Conservation (phyloP, 2,797 vertebrate species). For the Lutjanus campechanus region DNA sequence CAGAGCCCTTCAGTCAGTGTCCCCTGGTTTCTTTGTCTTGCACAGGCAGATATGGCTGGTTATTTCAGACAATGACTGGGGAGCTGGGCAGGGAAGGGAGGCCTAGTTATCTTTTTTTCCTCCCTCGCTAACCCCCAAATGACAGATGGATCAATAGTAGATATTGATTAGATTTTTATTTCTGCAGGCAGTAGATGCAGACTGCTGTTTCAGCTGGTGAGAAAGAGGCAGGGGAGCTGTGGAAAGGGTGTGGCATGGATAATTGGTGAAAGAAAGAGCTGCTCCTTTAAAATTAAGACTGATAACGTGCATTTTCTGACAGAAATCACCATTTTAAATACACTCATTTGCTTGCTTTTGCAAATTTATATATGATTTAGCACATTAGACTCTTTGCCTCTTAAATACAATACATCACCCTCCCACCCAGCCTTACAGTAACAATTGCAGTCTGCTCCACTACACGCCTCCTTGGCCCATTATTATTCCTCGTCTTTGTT, state of each 20-base stretch:
- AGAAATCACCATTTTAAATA: background rate
- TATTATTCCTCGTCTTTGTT: slow-evolving; percentile 45
- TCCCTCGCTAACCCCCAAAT: background rate
- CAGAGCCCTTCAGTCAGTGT: slow-evolving; percentile 52
- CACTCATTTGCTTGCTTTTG: background rate
- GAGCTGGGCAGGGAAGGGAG: slow-evolving; percentile 37
- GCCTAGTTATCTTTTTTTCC: slow-evolving; percentile 11
- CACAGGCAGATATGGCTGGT: slow-evolving; percentile 59
- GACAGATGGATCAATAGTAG: slow-evolving; percentile 54
- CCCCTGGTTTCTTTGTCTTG: slow-evolving; percentile 70
- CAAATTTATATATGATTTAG: background rate
- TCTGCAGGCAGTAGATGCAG: slow-evolving; percentile 52
- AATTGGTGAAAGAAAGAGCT: slow-evolving; percentile 51
- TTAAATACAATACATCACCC: slow-evolving; percentile 28
- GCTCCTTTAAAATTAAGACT: background rate
- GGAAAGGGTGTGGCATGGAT: slow-evolving; percentile 78
- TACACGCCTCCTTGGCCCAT: slow-evolving; percentile 24
- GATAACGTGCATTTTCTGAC: background rate
- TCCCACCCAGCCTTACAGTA: slow-evolving; percentile 33
- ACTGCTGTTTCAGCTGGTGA: slow-evolving; percentile 38
- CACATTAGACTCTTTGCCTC: slow-evolving; percentile 11
- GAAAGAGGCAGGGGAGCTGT: slow-evolving; percentile 22
- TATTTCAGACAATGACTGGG: slow-evolving; percentile 68
- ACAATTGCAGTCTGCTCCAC: slow-evolving; percentile 44
- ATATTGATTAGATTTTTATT: slow-evolving; percentile 67